Evolutionary conservation across 2,888 invertebrate genomes (phyloP).

Genomic region (Thera britannica): DNA sequence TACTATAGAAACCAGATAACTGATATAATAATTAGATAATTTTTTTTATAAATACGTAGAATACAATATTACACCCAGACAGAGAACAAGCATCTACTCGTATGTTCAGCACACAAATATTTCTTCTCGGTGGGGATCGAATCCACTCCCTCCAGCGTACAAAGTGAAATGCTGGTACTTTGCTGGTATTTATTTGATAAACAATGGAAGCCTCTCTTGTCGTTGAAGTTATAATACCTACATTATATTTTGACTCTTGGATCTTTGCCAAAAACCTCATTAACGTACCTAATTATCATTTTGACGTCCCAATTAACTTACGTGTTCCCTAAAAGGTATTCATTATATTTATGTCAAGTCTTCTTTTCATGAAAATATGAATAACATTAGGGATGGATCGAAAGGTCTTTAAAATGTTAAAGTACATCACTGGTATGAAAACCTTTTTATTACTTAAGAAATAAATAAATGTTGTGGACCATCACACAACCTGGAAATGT

Average conservation of each 20-base stretch:
- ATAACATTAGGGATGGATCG: neutral
- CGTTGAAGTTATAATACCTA: conserved; percentile 6
- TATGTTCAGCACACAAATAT: no score
- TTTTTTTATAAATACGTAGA: no score
- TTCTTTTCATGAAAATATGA: neutral
- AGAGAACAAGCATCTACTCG: no score
- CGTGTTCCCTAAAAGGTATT: conserved; percentile 21
- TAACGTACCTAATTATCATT: conserved; percentile 25
- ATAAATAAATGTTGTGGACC: no score
- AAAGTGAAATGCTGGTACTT: neutral
- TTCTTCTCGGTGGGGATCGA: no score
- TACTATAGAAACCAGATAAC: no score
- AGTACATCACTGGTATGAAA: no score
- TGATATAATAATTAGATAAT: no score
- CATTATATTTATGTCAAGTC: conserved; percentile 9
- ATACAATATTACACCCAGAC: no score
- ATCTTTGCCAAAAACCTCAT: conserved; percentile 25
- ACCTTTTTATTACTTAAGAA: no score
- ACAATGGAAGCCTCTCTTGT: neutral
- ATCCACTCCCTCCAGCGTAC: neutral
- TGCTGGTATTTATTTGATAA: neutral
- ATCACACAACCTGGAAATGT: no score
- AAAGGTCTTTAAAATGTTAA: no score
- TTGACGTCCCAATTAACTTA: conserved; percentile 24
- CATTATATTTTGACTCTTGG: conserved; percentile 3